A percentile compares a stretch with the other conserved stretches of the same genome.
Evolutionary conservation across 2,113 vertebrate genomes (phyloP).

Genomic region (Prolemur simus): DNA sequence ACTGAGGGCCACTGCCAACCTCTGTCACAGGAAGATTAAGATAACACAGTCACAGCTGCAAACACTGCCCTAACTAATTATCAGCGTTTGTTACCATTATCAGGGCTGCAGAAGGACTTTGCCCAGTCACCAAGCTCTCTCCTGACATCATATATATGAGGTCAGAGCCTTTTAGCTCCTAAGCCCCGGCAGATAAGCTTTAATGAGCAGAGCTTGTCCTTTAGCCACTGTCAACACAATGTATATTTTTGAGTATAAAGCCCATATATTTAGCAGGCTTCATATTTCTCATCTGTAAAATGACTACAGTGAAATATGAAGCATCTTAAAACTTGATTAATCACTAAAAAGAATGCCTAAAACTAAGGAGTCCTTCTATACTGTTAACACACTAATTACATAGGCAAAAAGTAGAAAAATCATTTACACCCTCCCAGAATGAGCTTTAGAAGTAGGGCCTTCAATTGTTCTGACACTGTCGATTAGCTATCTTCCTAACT

Average conservation of each 20-base stretch:
- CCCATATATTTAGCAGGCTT: not conserved
- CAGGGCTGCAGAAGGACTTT: not conserved
- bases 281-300: not conserved
- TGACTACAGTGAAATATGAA: not conserved
- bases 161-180: not conserved
- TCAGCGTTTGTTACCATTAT: not conserved
- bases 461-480: not conserved
- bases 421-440: not conserved
- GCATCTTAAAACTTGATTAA: not conserved
- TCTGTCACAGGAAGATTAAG: conserved; percentile 41
- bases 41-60: not conserved
- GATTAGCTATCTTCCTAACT: not conserved
- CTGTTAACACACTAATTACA: not conserved
- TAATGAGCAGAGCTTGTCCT: not conserved
- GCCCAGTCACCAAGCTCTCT: not conserved
- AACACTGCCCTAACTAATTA: not conserved
- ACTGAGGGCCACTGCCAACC: not conserved
- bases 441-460: not conserved
- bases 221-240: not conserved
- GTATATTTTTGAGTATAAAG: not conserved
- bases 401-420: not conserved
- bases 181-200: not conserved
- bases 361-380: not conserved
- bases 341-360: not conserved
- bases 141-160: not conserved